Base-by-base conservation (phyloP, 2,797 vertebrate genomes). In the Anguilla pacifica region DNA sequence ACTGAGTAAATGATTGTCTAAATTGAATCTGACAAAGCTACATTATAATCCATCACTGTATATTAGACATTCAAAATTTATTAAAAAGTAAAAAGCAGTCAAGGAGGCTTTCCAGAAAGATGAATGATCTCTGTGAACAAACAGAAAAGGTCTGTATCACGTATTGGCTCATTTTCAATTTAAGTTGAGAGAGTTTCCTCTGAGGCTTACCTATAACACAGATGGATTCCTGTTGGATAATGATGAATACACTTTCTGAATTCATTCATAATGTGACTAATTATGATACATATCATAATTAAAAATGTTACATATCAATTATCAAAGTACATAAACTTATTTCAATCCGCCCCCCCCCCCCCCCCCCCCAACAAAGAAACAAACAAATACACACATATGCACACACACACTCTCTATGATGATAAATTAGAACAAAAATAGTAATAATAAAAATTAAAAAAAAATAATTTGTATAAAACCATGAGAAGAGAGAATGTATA, bases 1-100 rank as follows among this genome's bases (percentile, higher is more conserved):
- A 92, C 94, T 95, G 95, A 95, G 95, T 96, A 96, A 96, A 96
- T 94, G 95, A 95, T 94, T 91, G 92, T 90, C 87, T 85, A 92
- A 94, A 97, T 96, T 95, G 94, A 94, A 95, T 95, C 92, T 93
- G 96, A 96, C 96, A 96, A 95, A 95, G 94, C 94, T 94, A 96
- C 95, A 95, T 96, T 95, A 96, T 93, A 94, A 96, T 96, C 96
- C 96, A 97, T 96, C 96, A 96, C 94, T 90, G 92, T 94, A 95
- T 96, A 97, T 96, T 96, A 96, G 95, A 96, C 94, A 95, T 96
- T 95, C 96, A 94, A 96, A 93, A 96, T 96, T 95, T 95, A 93
- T 96, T 95, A 96, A 95, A 94, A 88, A 94, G 94, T 96, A 96
- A 96, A 96, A 95, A 95, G 94, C 46, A 83, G 90, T 92, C 92